A percentile compares a stretch with the other conserved stretches of the same genome.
Conservation (phyloP, 2,113 vertebrate genomes). For the Cyprinodon brontotheroides region DNA sequence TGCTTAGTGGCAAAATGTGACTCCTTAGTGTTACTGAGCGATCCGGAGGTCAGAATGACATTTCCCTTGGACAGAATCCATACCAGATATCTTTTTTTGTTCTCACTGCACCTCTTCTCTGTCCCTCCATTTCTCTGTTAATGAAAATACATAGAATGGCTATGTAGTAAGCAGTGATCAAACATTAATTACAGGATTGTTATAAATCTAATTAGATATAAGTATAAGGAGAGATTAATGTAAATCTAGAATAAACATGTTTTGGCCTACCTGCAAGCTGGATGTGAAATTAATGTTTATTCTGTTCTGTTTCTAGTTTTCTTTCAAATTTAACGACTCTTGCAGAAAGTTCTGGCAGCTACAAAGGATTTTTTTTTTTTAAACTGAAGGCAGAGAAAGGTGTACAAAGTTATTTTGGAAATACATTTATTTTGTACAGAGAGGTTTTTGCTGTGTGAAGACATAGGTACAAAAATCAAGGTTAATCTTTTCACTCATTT, state of each 20-base stretch:
- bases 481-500: too few species aligned
- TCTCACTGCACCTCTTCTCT: not conserved
- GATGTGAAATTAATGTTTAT: not conserved
- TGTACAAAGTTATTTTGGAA: too few species aligned
- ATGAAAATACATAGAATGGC: not conserved
- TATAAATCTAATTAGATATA: not conserved
- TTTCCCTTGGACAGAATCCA: not conserved
- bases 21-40: not conserved
- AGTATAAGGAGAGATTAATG: not conserved
- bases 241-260: not conserved
- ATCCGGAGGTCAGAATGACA: not conserved
- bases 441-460: too few species aligned
- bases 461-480: too few species aligned
- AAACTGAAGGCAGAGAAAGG: too few species aligned
- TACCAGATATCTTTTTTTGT: too few species aligned
- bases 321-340: not conserved
- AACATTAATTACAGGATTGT: not conserved
- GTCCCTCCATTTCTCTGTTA: not conserved
- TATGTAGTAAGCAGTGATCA: not conserved
- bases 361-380: conserved; percentile 16
- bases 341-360: conserved; percentile 43
- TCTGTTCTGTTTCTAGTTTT: not conserved
- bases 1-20: not conserved
- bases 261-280: not conserved
- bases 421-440: too few species aligned